phyloP scores from a whole-genome alignment of 2,113 vertebrate genomes.

The Natator depressus region DNA sequence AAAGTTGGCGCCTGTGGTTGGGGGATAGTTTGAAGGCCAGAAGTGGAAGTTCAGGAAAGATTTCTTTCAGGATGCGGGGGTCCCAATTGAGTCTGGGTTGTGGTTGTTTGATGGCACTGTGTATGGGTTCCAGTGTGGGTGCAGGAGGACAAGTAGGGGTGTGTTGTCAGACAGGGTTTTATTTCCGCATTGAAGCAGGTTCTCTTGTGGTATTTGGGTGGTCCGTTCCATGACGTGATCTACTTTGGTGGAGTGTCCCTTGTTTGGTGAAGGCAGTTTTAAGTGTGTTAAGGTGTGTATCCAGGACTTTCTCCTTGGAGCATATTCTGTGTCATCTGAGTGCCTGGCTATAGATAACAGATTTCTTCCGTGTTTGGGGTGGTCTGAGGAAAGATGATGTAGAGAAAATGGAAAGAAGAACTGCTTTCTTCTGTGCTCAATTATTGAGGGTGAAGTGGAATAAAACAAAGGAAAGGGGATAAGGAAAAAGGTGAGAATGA shows the following conservation, averaged over 20 bases:
- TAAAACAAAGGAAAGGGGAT: not conserved
- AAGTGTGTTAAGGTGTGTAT: too few relatives aligned
- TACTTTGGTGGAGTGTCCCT: too few relatives aligned
- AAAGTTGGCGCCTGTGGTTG: not conserved
- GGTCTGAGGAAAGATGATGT: not conserved
- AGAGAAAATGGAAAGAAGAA: not conserved
- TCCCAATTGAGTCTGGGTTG: not conserved
- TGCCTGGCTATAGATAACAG: not conserved
- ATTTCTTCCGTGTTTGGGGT: not conserved
- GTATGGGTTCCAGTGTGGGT: not conserved
- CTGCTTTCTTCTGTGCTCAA: not conserved
- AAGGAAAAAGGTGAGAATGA: not conserved
- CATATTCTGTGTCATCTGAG: not conserved
- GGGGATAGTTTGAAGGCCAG: not conserved
- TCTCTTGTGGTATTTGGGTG: too few relatives aligned
- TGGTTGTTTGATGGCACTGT: not conserved
- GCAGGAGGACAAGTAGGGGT: too few relatives aligned
- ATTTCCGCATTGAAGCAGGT: not conserved
- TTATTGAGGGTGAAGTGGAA: not conserved
- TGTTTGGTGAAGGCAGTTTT: too few relatives aligned
- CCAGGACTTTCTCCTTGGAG: too few relatives aligned
- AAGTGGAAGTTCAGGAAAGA: not conserved
- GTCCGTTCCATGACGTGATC: too few relatives aligned
- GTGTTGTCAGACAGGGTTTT: not conserved
- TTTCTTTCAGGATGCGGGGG: not conserved